These are phyloP conservation scores for Philhelius pedissequus DNA, from an alignment of 2,888 invertebrate species.

Conservation along the genomic window DNA sequence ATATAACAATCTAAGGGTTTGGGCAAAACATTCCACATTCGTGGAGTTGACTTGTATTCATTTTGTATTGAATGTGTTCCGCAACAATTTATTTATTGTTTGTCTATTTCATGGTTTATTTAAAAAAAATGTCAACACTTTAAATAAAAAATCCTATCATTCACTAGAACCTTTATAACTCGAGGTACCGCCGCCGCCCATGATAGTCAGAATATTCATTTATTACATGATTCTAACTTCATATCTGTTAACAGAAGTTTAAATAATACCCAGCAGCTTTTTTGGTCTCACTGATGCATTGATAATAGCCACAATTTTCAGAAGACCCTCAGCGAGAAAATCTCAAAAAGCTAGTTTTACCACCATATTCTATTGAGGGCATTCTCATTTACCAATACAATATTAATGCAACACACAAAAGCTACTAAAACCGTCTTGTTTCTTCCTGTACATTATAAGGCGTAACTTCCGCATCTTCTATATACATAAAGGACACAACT, in stretches of 20 bases:
- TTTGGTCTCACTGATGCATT: not conserved
- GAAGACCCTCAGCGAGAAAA: not conserved
- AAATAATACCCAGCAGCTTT: not conserved
- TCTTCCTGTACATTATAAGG: conserved; percentile 15
- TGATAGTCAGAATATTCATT: too few species aligned
- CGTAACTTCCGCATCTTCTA: not conserved
- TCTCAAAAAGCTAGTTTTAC: not conserved
- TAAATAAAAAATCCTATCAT: too few species aligned
- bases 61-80: too few species aligned
- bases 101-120: too few species aligned
- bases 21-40: too few species aligned
- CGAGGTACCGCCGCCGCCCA: too few species aligned
- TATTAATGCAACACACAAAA: conserved; percentile 25
- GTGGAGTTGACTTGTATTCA: too few species aligned
- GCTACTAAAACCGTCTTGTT: conserved; percentile 3
- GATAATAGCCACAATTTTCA: not conserved
- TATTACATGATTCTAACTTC: not conserved
- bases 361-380: not conserved
- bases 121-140: too few species aligned
- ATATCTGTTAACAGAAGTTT: not conserved
- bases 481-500: not conserved
- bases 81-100: too few species aligned
- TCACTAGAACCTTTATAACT: not conserved
- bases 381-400: not conserved
- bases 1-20: too few species aligned